Conservation (phyloP, 1,140 invertebrate genomes). For the Argopecten irradians region DNA sequence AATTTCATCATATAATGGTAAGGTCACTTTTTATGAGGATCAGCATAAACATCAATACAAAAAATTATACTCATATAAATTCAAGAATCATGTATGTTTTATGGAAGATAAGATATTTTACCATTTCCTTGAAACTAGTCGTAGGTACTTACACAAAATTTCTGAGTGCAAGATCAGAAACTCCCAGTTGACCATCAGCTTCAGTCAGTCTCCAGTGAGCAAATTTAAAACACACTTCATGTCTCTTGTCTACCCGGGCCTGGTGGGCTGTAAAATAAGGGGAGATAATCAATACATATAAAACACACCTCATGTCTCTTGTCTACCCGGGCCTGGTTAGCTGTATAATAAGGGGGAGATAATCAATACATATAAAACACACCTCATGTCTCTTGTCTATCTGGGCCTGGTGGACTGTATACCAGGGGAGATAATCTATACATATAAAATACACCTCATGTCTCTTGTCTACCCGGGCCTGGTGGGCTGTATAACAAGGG, state of each 20-base stretch:
- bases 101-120: not conserved
- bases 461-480: too few relatives aligned
- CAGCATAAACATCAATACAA: too few relatives aligned
- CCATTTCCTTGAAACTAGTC: not conserved
- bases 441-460: too few relatives aligned
- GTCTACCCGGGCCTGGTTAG: too few relatives aligned
- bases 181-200: slow-evolving; percentile 96
- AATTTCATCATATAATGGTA: too few relatives aligned
- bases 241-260: slow-evolving; percentile 90
- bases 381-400: slow-evolving; percentile 96
- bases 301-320: slow-evolving; percentile 98
- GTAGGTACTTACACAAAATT: slow-evolving; percentile 89
- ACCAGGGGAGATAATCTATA: too few relatives aligned
- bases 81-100: not conserved
- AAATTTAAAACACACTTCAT: slow-evolving; percentile 99
- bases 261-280: too few relatives aligned
- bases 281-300: too few relatives aligned
- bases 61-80: not conserved
- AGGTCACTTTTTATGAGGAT: too few relatives aligned
- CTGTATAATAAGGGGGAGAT: too few relatives aligned
- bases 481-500: too few relatives aligned
- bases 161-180: slow-evolving; percentile 95
- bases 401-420: too few relatives aligned
- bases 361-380: slow-evolving; percentile 98
- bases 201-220: slow-evolving; percentile 99